Percentiles rank a stretch among this genome's conserved stretches.
phyloP scores from a whole-genome alignment of 2,888 invertebrate genomes.

The Aspidapion aeneum region DNA sequence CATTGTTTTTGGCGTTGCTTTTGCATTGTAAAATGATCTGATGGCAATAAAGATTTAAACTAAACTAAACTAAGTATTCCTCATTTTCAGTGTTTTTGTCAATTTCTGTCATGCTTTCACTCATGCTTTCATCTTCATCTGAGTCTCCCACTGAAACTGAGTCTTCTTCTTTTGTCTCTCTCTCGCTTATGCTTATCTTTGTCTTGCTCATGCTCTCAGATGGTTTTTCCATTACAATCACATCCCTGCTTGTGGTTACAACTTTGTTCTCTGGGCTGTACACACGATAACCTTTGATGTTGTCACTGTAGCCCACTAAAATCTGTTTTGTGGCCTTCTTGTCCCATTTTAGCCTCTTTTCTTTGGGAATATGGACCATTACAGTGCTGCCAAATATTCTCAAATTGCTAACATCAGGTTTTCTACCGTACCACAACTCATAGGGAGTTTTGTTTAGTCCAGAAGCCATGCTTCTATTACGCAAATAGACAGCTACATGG shows the following conservation, averaged over 20 bases:
- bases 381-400: constrained; percentile 35
- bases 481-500: constrained; percentile 29
- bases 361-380: constrained; percentile 36
- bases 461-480: constrained; percentile 24
- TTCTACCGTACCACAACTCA: constrained; percentile 34
- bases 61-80: not conserved
- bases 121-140: not conserved
- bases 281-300: constrained; percentile 31
- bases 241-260: constrained; percentile 26
- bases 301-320: constrained; percentile 32
- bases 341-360: constrained; percentile 35
- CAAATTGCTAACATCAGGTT: constrained; percentile 36
- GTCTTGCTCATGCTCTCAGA: not conserved
- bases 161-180: constrained; percentile 6
- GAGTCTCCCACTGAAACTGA: constrained; percentile 12
- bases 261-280: constrained; percentile 25
- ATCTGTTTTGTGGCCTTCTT: constrained; percentile 30
- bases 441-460: constrained; percentile 31
- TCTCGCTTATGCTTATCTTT: constrained; percentile 2
- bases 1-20: no score
- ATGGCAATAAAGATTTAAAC: no score
- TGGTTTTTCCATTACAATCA: constrained; percentile 12
- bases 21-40: no score
- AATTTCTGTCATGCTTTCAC: no score
- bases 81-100: no score